A percentile compares a stretch with the other conserved stretches of the same genome.
These are phyloP conservation scores for Melanotus villosus DNA, from an alignment of 2,888 invertebrate genomes.

Conservation along the genomic window DNA sequence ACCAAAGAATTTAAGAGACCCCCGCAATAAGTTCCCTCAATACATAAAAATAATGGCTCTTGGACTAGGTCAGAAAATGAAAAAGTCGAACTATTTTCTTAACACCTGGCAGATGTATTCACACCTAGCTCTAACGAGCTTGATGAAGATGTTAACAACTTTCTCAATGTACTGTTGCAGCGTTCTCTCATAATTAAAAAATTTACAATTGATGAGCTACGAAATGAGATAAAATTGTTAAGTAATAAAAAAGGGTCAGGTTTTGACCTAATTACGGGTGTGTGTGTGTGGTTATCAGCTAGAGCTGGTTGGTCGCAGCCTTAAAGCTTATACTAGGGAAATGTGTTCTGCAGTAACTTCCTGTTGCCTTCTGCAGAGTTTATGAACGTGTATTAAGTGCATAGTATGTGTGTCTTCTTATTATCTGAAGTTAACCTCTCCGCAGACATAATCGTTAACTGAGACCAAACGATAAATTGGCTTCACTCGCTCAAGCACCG, in stretches of 20 bases:
- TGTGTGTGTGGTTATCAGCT: no score
- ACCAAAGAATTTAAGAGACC: slow-evolving; percentile 9
- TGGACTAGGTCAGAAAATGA: slow-evolving; percentile 2
- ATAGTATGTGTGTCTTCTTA: no score
- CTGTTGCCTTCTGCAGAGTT: no score
- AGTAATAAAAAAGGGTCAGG: slow-evolving; percentile 7
- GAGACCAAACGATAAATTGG: no score
- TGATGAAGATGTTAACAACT: slow-evolving; percentile 5
- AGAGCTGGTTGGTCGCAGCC: no score
- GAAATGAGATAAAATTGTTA: slow-evolving; percentile 4
- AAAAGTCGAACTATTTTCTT: not conserved
- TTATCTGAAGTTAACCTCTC: no score
- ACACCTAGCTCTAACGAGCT: slow-evolving; percentile 6
- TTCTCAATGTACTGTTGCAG: not conserved
- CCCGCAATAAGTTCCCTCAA: not conserved
- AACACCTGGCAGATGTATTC: slow-evolving; percentile 9
- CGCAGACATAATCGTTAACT: no score
- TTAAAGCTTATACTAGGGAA: no score
- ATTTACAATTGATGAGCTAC: slow-evolving; percentile 9
- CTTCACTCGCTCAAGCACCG: no score
- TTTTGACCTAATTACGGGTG: not conserved
- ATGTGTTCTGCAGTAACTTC: no score
- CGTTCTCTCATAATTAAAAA: slow-evolving; percentile 2
- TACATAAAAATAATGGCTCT: slow-evolving; percentile 5
- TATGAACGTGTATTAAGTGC: no score